A percentile compares a stretch with the other conserved stretches of the same genome.
Conservation (phyloP, 2,113 vertebrate species). For the Aythya baeri region DNA sequence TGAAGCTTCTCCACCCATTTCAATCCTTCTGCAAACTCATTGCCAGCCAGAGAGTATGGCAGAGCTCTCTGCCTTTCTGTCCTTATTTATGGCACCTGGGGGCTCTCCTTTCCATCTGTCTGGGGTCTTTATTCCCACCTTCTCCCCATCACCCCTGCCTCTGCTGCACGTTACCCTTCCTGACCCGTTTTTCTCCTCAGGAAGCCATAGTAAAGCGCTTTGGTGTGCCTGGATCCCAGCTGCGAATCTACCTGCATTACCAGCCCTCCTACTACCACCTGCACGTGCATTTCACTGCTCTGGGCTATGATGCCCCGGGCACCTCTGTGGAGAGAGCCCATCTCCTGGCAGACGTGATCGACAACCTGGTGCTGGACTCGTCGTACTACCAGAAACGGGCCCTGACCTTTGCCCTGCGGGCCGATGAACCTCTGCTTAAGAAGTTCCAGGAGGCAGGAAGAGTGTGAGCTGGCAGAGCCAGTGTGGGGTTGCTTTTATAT, state of each 20-base stretch:
- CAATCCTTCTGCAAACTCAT: background rate
- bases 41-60: background rate
- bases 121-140: background rate
- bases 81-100: rapidly evolving
- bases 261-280: slow-evolving; percentile 96
- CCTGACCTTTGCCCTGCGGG: slow-evolving; percentile 84
- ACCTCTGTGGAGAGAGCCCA: slow-evolving; percentile 88
- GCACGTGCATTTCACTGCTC: slow-evolving; percentile 91
- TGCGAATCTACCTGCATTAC: slow-evolving; percentile 92
- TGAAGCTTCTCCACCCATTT: background rate
- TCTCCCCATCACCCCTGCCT: too few species aligned
- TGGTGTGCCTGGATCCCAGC: slow-evolving; percentile 69
- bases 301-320: slow-evolving; percentile 88
- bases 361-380: slow-evolving; percentile 83
- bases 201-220: slow-evolving; percentile 82
- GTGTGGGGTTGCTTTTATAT: background rate
- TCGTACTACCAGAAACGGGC: slow-evolving; percentile 80
- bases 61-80: background rate
- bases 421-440: slow-evolving; percentile 80
- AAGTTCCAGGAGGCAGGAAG: slow-evolving; percentile 81
- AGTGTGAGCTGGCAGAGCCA: slow-evolving; percentile 22
- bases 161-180: rapidly evolving
- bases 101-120: background rate
- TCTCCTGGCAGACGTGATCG: slow-evolving; percentile 87
- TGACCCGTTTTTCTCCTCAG: slow-evolving; percentile 46